phyloP scores from a whole-genome alignment of 2,888 invertebrate genomes.

The Dicycla oo region DNA sequence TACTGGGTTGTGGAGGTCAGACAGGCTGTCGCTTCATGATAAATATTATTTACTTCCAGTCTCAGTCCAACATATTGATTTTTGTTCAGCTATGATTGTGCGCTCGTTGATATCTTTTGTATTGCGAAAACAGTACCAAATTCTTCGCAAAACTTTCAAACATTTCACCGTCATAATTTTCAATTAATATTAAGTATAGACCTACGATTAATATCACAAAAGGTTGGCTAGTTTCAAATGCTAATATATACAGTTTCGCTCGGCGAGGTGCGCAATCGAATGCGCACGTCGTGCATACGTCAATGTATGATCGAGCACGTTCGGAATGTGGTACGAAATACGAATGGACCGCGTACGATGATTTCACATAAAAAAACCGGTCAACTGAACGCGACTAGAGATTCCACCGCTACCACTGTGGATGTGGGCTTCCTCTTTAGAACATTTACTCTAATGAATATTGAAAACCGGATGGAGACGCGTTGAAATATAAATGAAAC shows the following conservation, averaged over 20 bases:
- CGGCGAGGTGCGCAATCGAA: slow-evolving; percentile 57
- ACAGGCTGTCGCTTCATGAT: no score
- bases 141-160: slow-evolving; percentile 10
- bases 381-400: slow-evolving; percentile 44
- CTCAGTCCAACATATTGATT: no score
- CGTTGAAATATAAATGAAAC: slow-evolving; percentile 41
- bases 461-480: slow-evolving; percentile 58
- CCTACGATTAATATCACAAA: slow-evolving; percentile 56
- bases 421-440: slow-evolving; percentile 59
- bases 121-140: slow-evolving; percentile 41
- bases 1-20: no score
- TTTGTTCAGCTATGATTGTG: neutral
- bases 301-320: slow-evolving; percentile 72
- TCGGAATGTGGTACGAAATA: slow-evolving; percentile 56
- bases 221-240: slow-evolving; percentile 62
- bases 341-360: slow-evolving; percentile 47
- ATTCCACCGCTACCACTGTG: slow-evolving; percentile 41
- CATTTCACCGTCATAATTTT: slow-evolving; percentile 27
- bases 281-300: slow-evolving; percentile 58
- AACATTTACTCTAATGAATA: slow-evolving; percentile 57
- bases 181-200: slow-evolving; percentile 45
- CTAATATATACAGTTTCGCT: slow-evolving; percentile 65
- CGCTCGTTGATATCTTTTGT: slow-evolving; percentile 78
- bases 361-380: slow-evolving; percentile 65
- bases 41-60: no score